Evolutionary conservation across 2,888 invertebrate species (phyloP).

Genomic region (Cryptocephalus primarius): DNA sequence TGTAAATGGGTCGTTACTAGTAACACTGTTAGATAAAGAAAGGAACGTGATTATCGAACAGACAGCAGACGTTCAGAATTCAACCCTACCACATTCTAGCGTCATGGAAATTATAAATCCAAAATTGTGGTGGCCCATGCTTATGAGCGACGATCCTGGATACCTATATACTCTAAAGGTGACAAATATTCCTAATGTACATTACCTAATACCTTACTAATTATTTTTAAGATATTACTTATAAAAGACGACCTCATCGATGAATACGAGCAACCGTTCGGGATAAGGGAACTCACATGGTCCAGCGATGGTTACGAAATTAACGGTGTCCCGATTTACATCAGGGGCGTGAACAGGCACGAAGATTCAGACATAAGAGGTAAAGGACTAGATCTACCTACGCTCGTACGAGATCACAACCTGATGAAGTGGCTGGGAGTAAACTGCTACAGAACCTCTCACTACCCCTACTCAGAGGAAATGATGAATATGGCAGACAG

Average conservation of each 20-base stretch:
- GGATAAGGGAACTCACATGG: constrained; percentile 75
- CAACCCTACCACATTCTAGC: constrained; percentile 21
- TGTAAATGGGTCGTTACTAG: too few species aligned
- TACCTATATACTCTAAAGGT: constrained; percentile 79
- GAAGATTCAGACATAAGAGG: constrained; percentile 91
- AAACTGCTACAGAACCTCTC: constrained; percentile 89
- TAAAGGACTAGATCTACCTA: constrained; percentile 79
- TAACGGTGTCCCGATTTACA: constrained; percentile 75
- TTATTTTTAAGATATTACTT: neutral
- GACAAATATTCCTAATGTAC: constrained; percentile 3
- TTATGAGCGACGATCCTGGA: constrained; percentile 71
- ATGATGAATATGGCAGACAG: constrained; percentile 89
- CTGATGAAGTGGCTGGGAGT: constrained; percentile 90
- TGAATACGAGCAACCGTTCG: constrained; percentile 74
- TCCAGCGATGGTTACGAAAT: constrained; percentile 63
- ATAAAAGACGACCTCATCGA: constrained; percentile 47
- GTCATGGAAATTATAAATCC: neutral
- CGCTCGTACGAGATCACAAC: constrained; percentile 85
- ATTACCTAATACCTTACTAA: neutral
- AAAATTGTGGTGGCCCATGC: constrained; percentile 80
- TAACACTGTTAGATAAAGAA: too few species aligned
- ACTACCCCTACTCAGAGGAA: constrained; percentile 96
- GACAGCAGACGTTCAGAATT: too few species aligned
- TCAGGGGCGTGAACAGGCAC: constrained; percentile 88
- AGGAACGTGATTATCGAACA: too few species aligned